phyloP scores from a whole-genome alignment of 2,113 vertebrate species.

The Orthonyx spaldingii region DNA sequence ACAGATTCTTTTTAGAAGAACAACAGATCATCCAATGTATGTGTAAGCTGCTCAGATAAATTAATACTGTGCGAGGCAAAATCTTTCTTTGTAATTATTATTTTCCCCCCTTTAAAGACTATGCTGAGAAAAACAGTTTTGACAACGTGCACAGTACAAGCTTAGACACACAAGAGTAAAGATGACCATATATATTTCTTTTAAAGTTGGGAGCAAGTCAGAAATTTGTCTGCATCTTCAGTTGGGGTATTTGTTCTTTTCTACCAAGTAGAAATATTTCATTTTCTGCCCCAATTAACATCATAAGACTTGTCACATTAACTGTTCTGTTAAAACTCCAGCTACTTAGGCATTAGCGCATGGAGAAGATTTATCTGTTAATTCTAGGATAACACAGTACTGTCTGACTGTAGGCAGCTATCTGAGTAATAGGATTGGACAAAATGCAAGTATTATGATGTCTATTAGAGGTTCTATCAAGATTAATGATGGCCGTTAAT shows the following conservation, averaged over 20 bases:
- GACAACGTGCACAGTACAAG: neutral
- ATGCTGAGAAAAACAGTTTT: neutral
- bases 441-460: slow-evolving; percentile 8
- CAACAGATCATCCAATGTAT: neutral
- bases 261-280: slow-evolving; percentile 51
- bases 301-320: slow-evolving; percentile 53
- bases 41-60: slow-evolving; percentile 1
- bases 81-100: neutral
- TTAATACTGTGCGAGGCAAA: neutral
- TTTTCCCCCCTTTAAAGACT: neutral
- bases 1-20: neutral
- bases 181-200: neutral
- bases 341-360: slow-evolving; percentile 41
- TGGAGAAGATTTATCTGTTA: slow-evolving; percentile 59
- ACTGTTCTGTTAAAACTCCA: slow-evolving; percentile 38
- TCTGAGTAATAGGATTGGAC: slow-evolving; percentile 55
- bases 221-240: neutral
- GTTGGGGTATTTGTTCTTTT: slow-evolving; percentile 39
- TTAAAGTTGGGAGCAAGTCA: neutral
- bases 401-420: slow-evolving; percentile 15
- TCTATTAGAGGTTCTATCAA: slow-evolving; percentile 3
- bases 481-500: neutral
- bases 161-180: neutral
- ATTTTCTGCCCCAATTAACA: slow-evolving; percentile 66
- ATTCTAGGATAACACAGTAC: slow-evolving; percentile 40